Base-by-base conservation (phyloP, 2,888 invertebrate genomes). In the Tholera decimalis region DNA sequence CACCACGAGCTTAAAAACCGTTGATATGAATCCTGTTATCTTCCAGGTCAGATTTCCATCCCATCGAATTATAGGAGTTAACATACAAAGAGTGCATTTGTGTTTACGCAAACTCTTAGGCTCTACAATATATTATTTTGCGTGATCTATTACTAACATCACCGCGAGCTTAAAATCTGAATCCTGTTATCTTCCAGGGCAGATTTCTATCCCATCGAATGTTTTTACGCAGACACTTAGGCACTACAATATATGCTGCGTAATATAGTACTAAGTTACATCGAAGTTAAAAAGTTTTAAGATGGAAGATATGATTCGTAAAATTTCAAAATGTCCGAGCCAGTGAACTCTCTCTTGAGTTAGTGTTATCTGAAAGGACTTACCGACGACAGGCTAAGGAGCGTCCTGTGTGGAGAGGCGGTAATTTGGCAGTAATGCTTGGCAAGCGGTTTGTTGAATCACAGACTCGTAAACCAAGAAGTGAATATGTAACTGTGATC, bases 401-500 rank as follows among this genome's bases (percentile, higher is more conserved):
- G n/a, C 22, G 44, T 51, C 41, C 13, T 46, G 28, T 26, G 33
- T 37, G 41, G 57, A 50, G 53, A 50, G 49, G 20, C 24, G 9
- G 64, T 72, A 41, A 62, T 62, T 78, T 74, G 58, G 58, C 58
- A 74, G 59, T 57, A 55, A 47, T 20, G 39, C 37, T 67, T 74
- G 60, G 71, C 56, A 73, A 35, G 13, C 50, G 8, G 35, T 67
- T 39, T 46, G 30, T 35, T 46, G 41, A 37, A 46, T 59, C 74
- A 37, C 44, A 74, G 50, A 24, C 54, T 15, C 30, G 60, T 35
- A 72, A 59, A 60, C 50, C 59, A 73, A 55, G 68, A 72, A 67
- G 37, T 15, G 24, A 55, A 71, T 43, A 47, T 50, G 33, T 50
- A 37, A 44, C 28, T 56, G 20, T 50, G 39, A 43, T 51, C 28